Evolutionary conservation across 2,888 invertebrate genomes (phyloP).

Genomic region (Pinctada fucata): DNA sequence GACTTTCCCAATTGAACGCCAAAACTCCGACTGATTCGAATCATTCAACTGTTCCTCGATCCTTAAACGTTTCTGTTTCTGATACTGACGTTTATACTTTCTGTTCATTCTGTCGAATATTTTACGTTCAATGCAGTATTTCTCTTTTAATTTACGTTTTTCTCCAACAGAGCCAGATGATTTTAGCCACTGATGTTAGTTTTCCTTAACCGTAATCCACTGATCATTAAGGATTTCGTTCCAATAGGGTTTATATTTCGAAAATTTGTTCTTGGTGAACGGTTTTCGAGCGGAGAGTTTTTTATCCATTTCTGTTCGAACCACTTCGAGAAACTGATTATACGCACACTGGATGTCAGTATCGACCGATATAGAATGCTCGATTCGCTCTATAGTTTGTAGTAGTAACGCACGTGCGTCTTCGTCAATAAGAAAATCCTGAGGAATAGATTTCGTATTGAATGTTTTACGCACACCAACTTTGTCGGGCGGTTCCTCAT

Average conservation of each 20-base stretch:
- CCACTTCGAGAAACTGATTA: conserved; percentile 1
- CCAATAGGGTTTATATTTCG: conserved; percentile 12
- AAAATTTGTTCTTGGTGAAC: background rate
- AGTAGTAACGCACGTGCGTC: background rate
- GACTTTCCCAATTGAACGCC: conserved; percentile 25
- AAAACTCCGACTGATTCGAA: conserved; percentile 6
- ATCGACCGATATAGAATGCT: conserved; percentile 4
- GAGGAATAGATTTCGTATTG: background rate
- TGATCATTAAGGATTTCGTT: conserved; percentile 2
- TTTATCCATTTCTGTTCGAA: background rate
- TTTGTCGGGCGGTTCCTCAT: background rate
- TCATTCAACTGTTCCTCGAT: background rate
- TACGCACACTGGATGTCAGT: conserved; percentile 1
- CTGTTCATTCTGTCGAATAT: conserved; percentile 1
- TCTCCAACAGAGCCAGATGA: background rate
- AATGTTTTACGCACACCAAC: no score
- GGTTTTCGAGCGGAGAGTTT: background rate
- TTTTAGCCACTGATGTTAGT: conserved; percentile 10
- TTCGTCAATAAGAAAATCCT: conserved; percentile 4
- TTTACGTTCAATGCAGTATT: conserved; percentile 6
- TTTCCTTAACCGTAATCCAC: background rate
- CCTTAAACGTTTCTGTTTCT: background rate
- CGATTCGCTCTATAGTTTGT: background rate
- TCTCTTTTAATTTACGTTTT: background rate
- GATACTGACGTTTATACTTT: conserved; percentile 9